Percentiles rank a stretch among this genome's conserved stretches.
Evolutionary conservation across 2,888 invertebrate genomes (phyloP).

Genomic region (Ligdia adustata): DNA sequence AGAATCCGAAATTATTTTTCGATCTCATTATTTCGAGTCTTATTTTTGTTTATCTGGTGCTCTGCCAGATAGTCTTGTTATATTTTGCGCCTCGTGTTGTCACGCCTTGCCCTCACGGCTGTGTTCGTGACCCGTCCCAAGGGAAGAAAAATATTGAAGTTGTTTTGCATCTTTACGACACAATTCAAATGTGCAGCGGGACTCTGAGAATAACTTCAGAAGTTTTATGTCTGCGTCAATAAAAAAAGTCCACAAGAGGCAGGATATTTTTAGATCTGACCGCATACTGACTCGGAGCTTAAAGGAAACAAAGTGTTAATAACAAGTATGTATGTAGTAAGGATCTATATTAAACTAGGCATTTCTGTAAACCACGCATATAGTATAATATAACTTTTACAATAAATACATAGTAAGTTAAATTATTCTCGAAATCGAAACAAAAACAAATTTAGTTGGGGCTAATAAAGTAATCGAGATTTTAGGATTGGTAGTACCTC

Average conservation of each 20-base stretch:
- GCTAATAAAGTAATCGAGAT: too few relatives aligned
- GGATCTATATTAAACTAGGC: too few relatives aligned
- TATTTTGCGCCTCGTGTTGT: conserved; percentile 13
- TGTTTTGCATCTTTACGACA: conserved; percentile 10
- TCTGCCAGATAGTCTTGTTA: conserved; percentile 36
- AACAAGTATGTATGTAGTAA: too few relatives aligned
- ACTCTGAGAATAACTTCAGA: conserved; percentile 1
- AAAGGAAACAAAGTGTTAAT: conserved; percentile 4
- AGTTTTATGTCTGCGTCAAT: conserved; percentile 7
- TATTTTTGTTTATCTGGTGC: conserved; percentile 30
- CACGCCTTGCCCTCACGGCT: conserved; percentile 9
- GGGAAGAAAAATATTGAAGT: conserved; percentile 4
- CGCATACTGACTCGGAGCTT: conserved; percentile 1
- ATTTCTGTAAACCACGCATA: too few relatives aligned
- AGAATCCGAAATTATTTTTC: neutral
- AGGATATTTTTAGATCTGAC: conserved; percentile 14
- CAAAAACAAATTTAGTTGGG: too few relatives aligned
- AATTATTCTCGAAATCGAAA: too few relatives aligned
- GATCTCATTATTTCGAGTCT: neutral
- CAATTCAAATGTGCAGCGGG: neutral
- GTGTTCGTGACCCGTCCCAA: neutral
- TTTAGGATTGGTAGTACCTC: too few relatives aligned
- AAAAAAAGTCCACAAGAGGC: conserved; percentile 7
- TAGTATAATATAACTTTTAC: too few relatives aligned
- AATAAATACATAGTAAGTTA: too few relatives aligned